phyloP scores from a whole-genome alignment of 2,888 invertebrate species.

The Dicycla oo region DNA sequence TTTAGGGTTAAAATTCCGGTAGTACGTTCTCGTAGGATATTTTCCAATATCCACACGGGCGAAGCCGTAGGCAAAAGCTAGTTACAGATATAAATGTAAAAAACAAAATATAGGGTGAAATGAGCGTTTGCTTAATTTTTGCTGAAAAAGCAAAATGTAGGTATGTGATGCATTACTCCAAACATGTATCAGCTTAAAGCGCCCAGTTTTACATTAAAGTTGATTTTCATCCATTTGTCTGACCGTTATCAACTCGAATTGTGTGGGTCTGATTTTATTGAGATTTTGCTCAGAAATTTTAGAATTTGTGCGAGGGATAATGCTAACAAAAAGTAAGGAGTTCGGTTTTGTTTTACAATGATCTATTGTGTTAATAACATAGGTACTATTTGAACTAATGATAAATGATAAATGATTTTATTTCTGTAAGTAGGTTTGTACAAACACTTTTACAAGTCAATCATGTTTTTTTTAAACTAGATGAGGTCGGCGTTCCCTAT shows the following conservation, averaged over 20 bases:
- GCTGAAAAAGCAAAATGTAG: background rate
- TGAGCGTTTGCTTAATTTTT: background rate
- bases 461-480: no score
- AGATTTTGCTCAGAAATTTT: constrained; percentile 21
- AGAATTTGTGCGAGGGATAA: constrained; percentile 16
- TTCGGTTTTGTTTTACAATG: background rate
- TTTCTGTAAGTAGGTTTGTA: no score
- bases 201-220: constrained; percentile 15
- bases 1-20: no score
- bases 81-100: no score
- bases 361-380: background rate
- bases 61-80: no score
- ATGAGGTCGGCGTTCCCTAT: no score
- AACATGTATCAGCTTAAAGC: constrained; percentile 1
- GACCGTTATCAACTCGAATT: constrained; percentile 41
- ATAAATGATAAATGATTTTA: no score
- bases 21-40: no score
- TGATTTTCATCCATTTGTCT: constrained; percentile 42
- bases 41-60: no score
- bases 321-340: constrained; percentile 15
- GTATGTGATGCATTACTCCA: background rate
- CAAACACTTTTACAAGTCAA: no score
- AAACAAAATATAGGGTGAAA: no score
- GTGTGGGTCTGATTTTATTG: constrained; percentile 34
- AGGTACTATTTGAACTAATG: background rate